These are phyloP conservation scores for Mesocricetus auratus DNA, from an alignment of 2,113 vertebrate genomes.

Conservation along the genomic window DNA sequence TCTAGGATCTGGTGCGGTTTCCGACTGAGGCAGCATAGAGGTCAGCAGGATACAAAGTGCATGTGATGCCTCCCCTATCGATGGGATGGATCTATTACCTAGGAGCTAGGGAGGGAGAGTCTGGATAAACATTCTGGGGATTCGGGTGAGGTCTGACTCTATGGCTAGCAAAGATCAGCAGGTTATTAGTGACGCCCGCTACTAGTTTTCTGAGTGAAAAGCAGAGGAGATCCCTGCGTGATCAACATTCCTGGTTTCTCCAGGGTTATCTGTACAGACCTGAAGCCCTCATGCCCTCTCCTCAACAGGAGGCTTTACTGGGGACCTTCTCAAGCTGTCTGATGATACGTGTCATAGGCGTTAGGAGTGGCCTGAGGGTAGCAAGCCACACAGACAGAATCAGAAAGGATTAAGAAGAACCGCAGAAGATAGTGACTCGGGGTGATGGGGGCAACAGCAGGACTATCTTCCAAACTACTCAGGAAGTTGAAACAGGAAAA, in stretches of 20 bases:
- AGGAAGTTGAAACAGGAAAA: background rate
- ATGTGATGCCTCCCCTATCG: background rate
- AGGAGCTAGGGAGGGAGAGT: background rate
- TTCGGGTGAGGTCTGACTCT: background rate
- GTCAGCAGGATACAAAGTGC: background rate
- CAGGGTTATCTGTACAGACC: background rate
- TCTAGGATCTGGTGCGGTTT: background rate
- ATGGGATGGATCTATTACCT: background rate
- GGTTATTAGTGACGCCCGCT: background rate
- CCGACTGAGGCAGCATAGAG: background rate
- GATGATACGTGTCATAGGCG: background rate
- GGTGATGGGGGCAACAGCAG: background rate
- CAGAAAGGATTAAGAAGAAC: background rate
- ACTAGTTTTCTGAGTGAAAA: background rate
- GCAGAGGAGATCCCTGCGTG: background rate
- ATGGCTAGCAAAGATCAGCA: background rate
- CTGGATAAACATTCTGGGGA: background rate
- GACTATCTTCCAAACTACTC: background rate
- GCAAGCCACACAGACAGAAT: background rate
- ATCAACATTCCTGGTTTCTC: background rate
- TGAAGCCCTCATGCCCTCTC: background rate
- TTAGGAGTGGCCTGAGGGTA: background rate
- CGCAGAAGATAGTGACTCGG: background rate
- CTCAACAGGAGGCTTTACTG: background rate
- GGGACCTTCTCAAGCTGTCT: background rate